Evolutionary conservation across 30 jellyfish, hydroid and myxozoan species (phyloP).

Genomic region (Clytia hemisphaerica): DNA sequence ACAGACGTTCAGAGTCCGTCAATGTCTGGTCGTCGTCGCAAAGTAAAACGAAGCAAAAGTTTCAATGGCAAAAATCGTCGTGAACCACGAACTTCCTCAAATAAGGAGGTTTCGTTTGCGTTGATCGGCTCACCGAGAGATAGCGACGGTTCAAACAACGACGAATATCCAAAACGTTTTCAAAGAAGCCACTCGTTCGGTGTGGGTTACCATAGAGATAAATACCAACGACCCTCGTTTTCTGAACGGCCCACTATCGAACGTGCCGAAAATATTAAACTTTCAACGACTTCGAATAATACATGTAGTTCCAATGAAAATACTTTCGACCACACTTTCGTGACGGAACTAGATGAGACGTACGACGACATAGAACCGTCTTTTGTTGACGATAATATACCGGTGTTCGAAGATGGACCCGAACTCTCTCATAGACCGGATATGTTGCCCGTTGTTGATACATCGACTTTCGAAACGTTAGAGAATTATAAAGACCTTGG

Average conservation of each 20-base stretch:
- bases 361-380: constrained; percentile 1
- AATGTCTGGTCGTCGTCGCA: not conserved
- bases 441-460: not conserved
- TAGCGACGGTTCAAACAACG: not conserved
- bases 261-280: not conserved
- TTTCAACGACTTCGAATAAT: not conserved
- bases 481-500: constrained; percentile 21
- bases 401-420: no score
- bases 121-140: constrained; percentile 17
- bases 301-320: no score
- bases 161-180: not conserved
- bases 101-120: constrained; percentile 30
- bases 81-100: not conserved
- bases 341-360: not conserved
- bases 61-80: constrained; percentile 20
- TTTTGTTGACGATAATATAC: constrained; percentile 7
- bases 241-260: not conserved
- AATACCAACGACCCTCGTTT: not conserved
- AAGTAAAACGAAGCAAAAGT: constrained; percentile 20
- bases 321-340: no score
- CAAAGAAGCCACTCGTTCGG: constrained; percentile 25
- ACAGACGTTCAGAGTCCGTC: not conserved
- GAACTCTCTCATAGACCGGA: constrained; percentile 17
- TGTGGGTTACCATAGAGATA: not conserved
- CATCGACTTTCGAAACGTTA: not conserved